These are phyloP conservation scores for Dione juno DNA, from an alignment of 2,888 invertebrate species.

Conservation along the genomic window DNA sequence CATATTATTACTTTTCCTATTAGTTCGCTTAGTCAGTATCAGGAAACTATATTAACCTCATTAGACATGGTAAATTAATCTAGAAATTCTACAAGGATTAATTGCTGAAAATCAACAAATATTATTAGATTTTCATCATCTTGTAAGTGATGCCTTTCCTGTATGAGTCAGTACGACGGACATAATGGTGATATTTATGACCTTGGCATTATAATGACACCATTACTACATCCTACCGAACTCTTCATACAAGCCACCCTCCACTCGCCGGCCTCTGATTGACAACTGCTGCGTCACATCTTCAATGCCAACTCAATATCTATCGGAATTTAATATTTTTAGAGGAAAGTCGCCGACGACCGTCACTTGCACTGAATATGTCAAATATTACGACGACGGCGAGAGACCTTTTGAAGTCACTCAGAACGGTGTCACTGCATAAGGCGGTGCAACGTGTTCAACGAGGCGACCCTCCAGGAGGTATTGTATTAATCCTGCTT, in stretches of 20 bases:
- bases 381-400: constrained; percentile 18
- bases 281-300: constrained; percentile 28
- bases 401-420: constrained; percentile 14
- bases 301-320: constrained; percentile 28
- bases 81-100: too few relatives aligned
- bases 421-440: constrained; percentile 11
- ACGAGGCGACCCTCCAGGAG: not conserved
- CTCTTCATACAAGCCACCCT: constrained; percentile 6
- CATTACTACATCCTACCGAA: constrained; percentile 34
- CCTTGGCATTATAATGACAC: constrained; percentile 28
- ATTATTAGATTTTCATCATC: too few relatives aligned
- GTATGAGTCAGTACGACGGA: too few relatives aligned
- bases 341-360: constrained; percentile 30
- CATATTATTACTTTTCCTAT: not conserved
- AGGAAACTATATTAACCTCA: too few relatives aligned
- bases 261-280: constrained; percentile 31
- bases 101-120: too few relatives aligned
- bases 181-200: not conserved
- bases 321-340: constrained; percentile 38
- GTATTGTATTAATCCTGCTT: not conserved
- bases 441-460: not conserved
- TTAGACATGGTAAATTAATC: too few relatives aligned
- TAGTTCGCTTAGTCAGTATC: too few relatives aligned
- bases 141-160: too few relatives aligned
- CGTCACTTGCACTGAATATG: constrained; percentile 21